phyloP scores from a whole-genome alignment of 1,140 invertebrate genomes.

The Tigriopus japonicus region DNA sequence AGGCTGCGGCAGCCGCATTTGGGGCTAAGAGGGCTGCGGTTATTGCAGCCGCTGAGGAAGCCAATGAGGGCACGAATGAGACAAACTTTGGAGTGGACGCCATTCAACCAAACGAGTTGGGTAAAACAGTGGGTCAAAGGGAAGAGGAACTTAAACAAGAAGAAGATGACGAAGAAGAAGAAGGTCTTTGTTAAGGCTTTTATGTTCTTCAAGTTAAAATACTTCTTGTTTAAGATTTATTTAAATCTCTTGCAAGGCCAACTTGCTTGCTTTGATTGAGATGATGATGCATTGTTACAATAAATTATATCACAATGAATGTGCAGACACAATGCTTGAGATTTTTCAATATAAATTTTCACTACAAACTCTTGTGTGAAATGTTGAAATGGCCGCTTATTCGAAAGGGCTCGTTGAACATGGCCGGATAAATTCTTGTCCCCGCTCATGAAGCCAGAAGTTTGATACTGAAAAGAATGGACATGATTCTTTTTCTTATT shows the following conservation, averaged over 20 bases:
- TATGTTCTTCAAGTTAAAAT: too few relatives aligned
- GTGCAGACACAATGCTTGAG: too few relatives aligned
- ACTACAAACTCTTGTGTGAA: too few relatives aligned
- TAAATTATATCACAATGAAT: too few relatives aligned
- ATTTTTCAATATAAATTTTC: too few relatives aligned
- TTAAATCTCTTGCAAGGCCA: too few relatives aligned
- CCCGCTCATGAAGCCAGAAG: constrained; percentile 13
- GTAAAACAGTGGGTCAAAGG: neutral
- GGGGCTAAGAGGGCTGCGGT: neutral
- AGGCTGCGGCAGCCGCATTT: neutral
- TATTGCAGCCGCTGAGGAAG: neutral
- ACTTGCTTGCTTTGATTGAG: too few relatives aligned
- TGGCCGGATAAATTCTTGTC: constrained; percentile 13
- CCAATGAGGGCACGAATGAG: neutral
- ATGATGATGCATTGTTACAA: too few relatives aligned
- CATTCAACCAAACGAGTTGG: neutral
- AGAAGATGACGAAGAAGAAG: constrained; percentile 2
- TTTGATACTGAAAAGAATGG: constrained; percentile 5
- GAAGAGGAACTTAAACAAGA: neutral
- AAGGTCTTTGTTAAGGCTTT: neutral
- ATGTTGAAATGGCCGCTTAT: neutral
- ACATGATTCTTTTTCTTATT: neutral
- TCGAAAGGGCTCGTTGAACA: neutral
- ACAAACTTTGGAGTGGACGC: neutral
- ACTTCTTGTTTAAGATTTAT: too few relatives aligned